A percentile compares a stretch with the other conserved stretches of the same genome.
Conservation (phyloP, 2,797 vertebrate species). For the Sebastiscus tertius region DNA sequence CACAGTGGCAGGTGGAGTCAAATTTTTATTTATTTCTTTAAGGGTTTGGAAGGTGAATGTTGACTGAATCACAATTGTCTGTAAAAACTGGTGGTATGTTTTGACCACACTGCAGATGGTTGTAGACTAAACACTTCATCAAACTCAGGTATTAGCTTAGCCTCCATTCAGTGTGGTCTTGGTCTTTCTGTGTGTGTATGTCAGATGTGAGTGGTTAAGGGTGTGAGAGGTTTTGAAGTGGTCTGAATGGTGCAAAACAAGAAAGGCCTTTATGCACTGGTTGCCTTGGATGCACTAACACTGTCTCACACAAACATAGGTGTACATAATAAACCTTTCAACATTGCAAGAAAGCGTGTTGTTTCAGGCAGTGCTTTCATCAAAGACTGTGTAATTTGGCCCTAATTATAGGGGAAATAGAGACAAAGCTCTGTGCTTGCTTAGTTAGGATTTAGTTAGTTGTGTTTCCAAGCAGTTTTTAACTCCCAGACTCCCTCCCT, state of each 20-base stretch:
- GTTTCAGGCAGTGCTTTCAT: neutral
- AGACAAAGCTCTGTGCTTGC: neutral
- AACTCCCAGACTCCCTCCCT: accelerated
- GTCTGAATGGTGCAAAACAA: neutral
- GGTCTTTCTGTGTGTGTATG: neutral
- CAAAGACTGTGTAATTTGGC: neutral
- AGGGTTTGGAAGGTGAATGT: neutral
- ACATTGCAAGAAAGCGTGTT: neutral
- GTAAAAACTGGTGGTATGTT: neutral
- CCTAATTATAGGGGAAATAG: neutral
- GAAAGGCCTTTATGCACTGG: neutral
- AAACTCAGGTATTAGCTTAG: neutral
- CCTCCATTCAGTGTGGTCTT: neutral
- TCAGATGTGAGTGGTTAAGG: neutral
- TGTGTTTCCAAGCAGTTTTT: neutral
- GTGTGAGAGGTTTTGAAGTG: conserved; percentile 5
- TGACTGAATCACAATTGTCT: neutral
- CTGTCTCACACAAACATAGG: neutral
- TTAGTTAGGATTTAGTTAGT: neutral
- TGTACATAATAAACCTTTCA: neutral
- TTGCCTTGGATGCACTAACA: neutral
- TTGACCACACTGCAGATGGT: neutral
- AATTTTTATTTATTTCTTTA: neutral
- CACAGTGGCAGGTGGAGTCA: neutral
- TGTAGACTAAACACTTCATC: conserved; percentile 21